Percentiles rank a stretch among this genome's conserved stretches.
phyloP scores from a whole-genome alignment of 2,113 vertebrate genomes.

The Cheirogaleus medius region DNA sequence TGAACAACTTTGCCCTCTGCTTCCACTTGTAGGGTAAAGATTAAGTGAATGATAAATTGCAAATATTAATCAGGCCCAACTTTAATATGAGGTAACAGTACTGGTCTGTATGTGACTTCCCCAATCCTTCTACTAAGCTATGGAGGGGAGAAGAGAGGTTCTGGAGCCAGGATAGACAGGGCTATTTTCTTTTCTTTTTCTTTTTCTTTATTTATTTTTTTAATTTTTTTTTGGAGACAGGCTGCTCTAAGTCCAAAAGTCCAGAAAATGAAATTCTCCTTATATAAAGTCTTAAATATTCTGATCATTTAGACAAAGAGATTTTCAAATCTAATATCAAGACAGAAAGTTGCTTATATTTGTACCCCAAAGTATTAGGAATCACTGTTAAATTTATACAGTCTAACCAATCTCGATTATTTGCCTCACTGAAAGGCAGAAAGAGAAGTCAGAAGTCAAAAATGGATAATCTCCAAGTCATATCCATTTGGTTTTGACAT shows the following conservation, averaged over 20 bases:
- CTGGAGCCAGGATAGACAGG: neutral
- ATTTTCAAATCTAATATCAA: slow-evolving; percentile 10
- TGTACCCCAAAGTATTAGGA: neutral
- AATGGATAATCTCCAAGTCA: neutral
- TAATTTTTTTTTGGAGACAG: neutral
- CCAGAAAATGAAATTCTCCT: neutral
- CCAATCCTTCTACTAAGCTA: neutral
- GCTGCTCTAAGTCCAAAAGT: neutral
- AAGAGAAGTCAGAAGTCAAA: neutral
- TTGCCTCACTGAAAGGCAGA: neutral
- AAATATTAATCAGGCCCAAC: neutral
- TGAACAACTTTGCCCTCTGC: neutral
- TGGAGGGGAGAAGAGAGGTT: neutral
- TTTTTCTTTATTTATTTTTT: too few species aligned
- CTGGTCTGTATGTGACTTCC: neutral
- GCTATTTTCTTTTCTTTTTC: neutral
- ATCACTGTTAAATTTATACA: neutral
- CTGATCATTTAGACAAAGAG: neutral
- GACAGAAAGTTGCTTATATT: neutral
- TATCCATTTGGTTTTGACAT: neutral
- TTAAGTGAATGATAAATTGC: neutral
- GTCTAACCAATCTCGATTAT: neutral
- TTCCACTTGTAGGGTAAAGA: neutral
- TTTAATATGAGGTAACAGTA: neutral
- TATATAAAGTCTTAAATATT: neutral